Evolutionary conservation across 2,113 vertebrate species (phyloP), one percentile per base, ranked within the genome.

Genomic region (Chaetops frenatus): DNA sequence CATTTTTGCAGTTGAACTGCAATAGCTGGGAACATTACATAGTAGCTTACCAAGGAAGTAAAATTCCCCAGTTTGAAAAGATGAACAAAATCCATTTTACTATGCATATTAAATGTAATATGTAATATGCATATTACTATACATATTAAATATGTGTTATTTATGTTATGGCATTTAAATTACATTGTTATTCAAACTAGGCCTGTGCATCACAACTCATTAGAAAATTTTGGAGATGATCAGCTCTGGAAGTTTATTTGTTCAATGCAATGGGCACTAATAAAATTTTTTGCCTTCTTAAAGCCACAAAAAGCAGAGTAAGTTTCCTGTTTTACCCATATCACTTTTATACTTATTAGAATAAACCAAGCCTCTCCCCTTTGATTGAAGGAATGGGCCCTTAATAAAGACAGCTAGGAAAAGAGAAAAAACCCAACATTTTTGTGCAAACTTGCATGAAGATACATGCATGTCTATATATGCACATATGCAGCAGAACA

Each of bases 321-420:
- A 31, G 3, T 60, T 69, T 91, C 91, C 35, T 86, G 17, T 65
- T 94, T 74, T 48, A 12, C 18, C 22, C 47, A 11, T 47, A 24
- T 33, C 87, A 38, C 78, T 87, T 94, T 97, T 92, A 79, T 73
- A 58, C n/a, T 61, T 94, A 5, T 56, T 86, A 90, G 40, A 57
- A 79, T 54, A 94, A 95, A 56, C 2, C 17, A 96, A 91, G 15
- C 14, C 42, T 90, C 48, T 65, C 25, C 5, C 73, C 22, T 92
- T 93, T 81, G 70, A 36, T 56, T 92, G 57, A 67, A 57, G 28
- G 65, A 90, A 92, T 29, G 10, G 7, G 7, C 21, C 8, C 16
- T 72, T 72, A 51, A 56, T 12, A 85, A 47, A 48, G 9, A 38
- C 1, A 57, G 7, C 4, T 65, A 53, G 5, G 38, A 8, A n/a